These are phyloP conservation scores for Cephalopholis sonnerati DNA, from an alignment of 2,113 vertebrate species.

Conservation along the genomic window DNA sequence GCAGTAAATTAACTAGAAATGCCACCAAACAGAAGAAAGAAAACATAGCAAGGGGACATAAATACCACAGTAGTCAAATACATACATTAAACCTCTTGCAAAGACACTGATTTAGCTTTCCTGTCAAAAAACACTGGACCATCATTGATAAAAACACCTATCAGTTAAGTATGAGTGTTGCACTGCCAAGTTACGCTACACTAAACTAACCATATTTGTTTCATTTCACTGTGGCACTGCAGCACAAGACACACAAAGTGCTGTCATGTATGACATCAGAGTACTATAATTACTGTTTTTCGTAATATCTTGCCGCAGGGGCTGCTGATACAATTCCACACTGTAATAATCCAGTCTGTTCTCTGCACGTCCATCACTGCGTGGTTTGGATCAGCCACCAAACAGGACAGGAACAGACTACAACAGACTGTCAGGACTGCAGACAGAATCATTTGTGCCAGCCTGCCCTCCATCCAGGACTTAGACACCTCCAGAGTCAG, in stretches of 20 bases:
- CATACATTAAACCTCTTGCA: background rate
- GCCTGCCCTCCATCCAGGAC: too few species aligned
- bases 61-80: constrained; percentile 7
- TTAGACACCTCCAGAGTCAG: too few species aligned
- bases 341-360: too few species aligned
- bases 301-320: too few species aligned
- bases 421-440: too few species aligned
- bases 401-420: too few species aligned
- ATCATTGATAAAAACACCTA: background rate
- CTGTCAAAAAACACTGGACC: background rate
- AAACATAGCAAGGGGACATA: background rate
- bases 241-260: background rate
- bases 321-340: too few species aligned
- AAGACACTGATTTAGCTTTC: background rate
- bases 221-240: constrained; percentile 28
- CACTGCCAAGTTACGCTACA: constrained; percentile 8
- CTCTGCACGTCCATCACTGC: too few species aligned
- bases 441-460: too few species aligned
- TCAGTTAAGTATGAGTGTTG: background rate
- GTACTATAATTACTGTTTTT: too few species aligned
- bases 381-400: too few species aligned
- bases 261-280: too few species aligned
- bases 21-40: constrained; percentile 44
- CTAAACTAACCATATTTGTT: constrained; percentile 18
- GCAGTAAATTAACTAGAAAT: constrained; percentile 57